These are phyloP conservation scores for Standfussiana lucernea DNA, from an alignment of 2,888 invertebrate species.

Conservation along the genomic window DNA sequence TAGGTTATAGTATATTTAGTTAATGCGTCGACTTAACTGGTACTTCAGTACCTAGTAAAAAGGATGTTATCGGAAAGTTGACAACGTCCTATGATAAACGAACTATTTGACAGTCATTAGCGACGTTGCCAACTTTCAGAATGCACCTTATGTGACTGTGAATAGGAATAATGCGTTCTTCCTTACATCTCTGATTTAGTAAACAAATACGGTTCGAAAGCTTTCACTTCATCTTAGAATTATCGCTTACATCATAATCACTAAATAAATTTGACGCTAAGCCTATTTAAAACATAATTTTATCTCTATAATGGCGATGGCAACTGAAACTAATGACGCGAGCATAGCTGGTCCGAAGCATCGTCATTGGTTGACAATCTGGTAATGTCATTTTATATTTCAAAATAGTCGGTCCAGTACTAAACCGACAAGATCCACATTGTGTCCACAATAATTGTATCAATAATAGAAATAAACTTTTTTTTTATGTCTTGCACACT, in stretches of 20 bases:
- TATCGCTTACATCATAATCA: not conserved
- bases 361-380: no score
- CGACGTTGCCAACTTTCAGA: not conserved
- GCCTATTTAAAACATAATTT: not conserved
- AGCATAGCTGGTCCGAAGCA: no score
- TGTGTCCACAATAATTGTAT: no score
- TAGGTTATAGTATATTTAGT: slow-evolving; percentile 47
- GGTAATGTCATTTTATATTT: no score
- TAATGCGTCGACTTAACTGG: slow-evolving; percentile 9
- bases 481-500: no score
- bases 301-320: no score
- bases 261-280: not conserved
- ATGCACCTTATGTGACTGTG: not conserved
- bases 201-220: slow-evolving; percentile 22
- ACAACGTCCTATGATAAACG: not conserved
- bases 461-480: no score
- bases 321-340: no score
- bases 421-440: no score
- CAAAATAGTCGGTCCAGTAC: no score
- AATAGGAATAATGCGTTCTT: not conserved
- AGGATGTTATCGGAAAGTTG: not conserved
- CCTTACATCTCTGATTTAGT: slow-evolving; percentile 5
- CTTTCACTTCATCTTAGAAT: not conserved
- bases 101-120: not conserved
- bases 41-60: not conserved